Base-by-base conservation (phyloP, 2,797 vertebrate species). In the Nyctalus aviator region DNA sequence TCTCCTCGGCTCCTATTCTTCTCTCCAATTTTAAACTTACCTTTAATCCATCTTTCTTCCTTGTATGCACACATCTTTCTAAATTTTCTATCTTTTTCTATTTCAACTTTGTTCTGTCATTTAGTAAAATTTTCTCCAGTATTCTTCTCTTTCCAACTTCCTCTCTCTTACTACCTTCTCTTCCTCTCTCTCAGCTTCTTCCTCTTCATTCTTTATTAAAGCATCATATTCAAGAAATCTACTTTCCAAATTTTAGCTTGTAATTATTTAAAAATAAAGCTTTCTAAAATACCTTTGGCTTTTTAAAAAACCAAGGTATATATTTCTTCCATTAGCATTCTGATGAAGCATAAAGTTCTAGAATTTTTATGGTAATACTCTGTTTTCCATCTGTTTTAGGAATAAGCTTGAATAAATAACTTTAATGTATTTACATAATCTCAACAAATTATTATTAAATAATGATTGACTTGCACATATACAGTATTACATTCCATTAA, bases 311-410 rank as follows among this genome's bases (percentile, higher is more conserved):
- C 27, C 57, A 88, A 81, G 6, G 3, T 53, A 50, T n/a, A 27
- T 73, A 64, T 69, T 48, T 93, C 3, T 82, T 4, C 23, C 78
- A 69, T 57, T 84, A 69, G 1, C 18, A 86, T 77, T n/a, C 30
- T 78, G 62, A 71, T 66, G 82, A 93, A 77, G 23, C n/a, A 48
- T 84, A 78, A 84, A 93, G 62, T 81, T 91, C 21, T 89, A 96
- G 41, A 84, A 41, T 68, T 23, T 37, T 87, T 77, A 73, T 55
- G 15, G 6, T 83, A 46, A 84, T 75, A 71, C 10, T 83, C 3
- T 53, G 0, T 44, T 59, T 27, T 59, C 20, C 15, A 57, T 46
- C 15, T 81, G 17, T 81, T 88, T 92, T 72, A 79, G 32, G 2
- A 5, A 37, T 71, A 92, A 83, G 85, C 15, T 75, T 48, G 41